Conservation (phyloP, 2,113 vertebrate genomes). For the Tapirus terrestris region DNA sequence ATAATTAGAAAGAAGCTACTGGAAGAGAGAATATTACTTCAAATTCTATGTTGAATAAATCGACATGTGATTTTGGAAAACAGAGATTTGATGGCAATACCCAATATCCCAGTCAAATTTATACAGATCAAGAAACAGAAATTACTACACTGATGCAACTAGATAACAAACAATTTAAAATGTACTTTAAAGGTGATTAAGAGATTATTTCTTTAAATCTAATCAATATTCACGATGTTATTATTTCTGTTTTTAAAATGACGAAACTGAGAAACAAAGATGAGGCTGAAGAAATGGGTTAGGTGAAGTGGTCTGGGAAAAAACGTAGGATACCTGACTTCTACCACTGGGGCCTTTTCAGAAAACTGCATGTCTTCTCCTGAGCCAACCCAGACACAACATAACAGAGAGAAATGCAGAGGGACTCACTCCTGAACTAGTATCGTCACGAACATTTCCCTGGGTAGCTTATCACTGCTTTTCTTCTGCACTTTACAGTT, state of each 20-base stretch:
- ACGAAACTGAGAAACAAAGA: not conserved
- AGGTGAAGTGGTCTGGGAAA: not conserved
- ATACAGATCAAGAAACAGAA: not conserved
- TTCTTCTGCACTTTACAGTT: not conserved
- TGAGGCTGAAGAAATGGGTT: not conserved
- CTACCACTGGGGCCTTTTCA: not conserved
- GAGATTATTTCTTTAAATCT: not conserved
- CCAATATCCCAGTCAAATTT: not conserved
- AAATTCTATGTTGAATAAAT: not conserved
- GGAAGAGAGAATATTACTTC: not conserved
- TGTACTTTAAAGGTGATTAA: not conserved
- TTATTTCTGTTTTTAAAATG: conserved; percentile 26
- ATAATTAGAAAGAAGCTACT: conserved; percentile 8
- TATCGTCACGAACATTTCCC: not conserved
- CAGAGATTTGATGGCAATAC: not conserved
- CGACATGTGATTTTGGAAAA: not conserved
- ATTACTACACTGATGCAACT: not conserved
- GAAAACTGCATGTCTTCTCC: not conserved
- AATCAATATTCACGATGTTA: not conserved
- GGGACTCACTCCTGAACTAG: not conserved
- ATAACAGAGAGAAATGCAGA: not conserved
- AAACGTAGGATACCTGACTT: not conserved
- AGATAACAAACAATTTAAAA: not conserved
- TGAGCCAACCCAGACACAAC: not conserved
- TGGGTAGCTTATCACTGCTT: not conserved